Base-by-base conservation (phyloP, 1,140 invertebrate genomes). In the Drosophila pachea region DNA sequence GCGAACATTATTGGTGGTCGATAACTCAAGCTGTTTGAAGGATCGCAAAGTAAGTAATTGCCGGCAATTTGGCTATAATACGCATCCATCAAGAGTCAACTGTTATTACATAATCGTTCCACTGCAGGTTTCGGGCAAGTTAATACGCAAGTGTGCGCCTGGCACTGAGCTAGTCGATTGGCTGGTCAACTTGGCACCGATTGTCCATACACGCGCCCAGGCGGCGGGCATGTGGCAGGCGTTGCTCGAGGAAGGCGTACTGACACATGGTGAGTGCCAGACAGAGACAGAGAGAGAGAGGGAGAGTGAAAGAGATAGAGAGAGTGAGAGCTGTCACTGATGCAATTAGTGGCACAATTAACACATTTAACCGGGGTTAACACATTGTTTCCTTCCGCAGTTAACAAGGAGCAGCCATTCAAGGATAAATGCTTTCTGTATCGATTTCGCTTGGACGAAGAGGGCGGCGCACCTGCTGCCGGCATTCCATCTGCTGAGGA, bases 361-460 rank as follows among this genome's bases (percentile, higher is more conserved):
- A 63, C 49, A 54, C 53, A 54, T 52, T 65, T 40, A 65, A 60
- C 43, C 5, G 33, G 7, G 53, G n/a, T 42, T 48, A 40, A 63
- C 40, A 40, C 47, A 45, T 49, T 73, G 48, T 33, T 58, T 5
- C 16, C 7, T 22, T 14, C 8, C 38, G 40, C 74, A 94, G 95
- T 95, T n/a, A 93, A 93, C 60, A 92, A 93, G 66, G 95, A 96
- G 82, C 94, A 95, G 79, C 93, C 94, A 16, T 97, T 97, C 89
- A 93, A 94, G 87, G 95, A 97, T 90, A 95, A 95, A 90, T 95
- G 94, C 89, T 92, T 95, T 69, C 93, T 96, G 72, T 96, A 96
- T 89, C 93, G 95, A 43, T 96, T 96, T 90, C 92, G 92, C 76
- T 92, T 94, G 78, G 95, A 96, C 88, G 93, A 94, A 70, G 91